Percentiles rank a stretch among this genome's conserved stretches.
These are phyloP conservation scores for Sisor rabdophorus DNA, from an alignment of 2,113 vertebrate species.

Conservation along the genomic window DNA sequence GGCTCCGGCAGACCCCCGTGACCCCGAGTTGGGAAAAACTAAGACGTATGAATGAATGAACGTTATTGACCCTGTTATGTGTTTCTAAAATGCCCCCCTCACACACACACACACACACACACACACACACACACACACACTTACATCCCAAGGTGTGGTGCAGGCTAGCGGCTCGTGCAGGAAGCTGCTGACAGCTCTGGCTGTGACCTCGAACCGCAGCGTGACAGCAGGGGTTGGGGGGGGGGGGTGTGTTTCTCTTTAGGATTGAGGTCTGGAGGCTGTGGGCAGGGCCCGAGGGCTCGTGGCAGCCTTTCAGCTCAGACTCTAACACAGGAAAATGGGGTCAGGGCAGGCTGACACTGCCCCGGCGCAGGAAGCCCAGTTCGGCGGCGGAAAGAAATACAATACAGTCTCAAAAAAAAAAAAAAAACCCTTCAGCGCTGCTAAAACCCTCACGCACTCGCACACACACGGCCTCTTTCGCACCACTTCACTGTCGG, in stretches of 20 bases:
- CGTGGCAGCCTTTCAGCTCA: constrained; percentile 74
- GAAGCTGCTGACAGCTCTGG: constrained; percentile 55
- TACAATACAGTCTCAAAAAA: constrained; percentile 74
- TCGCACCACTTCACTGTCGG: constrained; percentile 58
- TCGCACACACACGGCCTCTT: constrained; percentile 59
- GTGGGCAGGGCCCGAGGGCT: constrained; percentile 61
- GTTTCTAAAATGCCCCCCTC: constrained; percentile 21
- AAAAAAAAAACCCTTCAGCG: constrained; percentile 51
- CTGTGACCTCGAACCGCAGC: constrained; percentile 55
- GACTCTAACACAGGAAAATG: constrained; percentile 81
- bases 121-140: neutral
- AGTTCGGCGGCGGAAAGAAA: constrained; percentile 88
- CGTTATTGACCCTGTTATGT: constrained; percentile 22
- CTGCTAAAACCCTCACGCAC: constrained; percentile 65
- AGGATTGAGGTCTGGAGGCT: constrained; percentile 41
- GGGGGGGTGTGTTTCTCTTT: neutral
- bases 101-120: neutral
- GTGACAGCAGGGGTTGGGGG: neutral
- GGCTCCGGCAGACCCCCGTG: too few species aligned
- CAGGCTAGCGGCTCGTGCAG: constrained; percentile 37
- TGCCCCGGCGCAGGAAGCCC: constrained; percentile 77
- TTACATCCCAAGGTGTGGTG: constrained; percentile 56
- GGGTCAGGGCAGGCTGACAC: constrained; percentile 79
- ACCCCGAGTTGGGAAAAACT: too few species aligned
- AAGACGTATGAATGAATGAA: too few species aligned